These are phyloP conservation scores for Brachionus angularis DNA, from an alignment of 1,140 invertebrate species.

Conservation along the genomic window DNA sequence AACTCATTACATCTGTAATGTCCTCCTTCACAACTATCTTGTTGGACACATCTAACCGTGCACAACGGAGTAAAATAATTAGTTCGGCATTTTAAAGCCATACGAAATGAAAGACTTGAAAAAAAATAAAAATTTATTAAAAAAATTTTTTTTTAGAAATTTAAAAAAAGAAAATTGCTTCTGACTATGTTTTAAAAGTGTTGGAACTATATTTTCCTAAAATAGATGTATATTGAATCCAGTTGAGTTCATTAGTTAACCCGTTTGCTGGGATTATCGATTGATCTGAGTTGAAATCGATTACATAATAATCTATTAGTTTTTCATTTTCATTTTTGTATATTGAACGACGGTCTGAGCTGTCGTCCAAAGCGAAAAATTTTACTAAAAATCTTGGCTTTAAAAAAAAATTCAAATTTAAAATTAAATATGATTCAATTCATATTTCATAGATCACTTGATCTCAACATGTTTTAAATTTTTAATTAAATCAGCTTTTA, in stretches of 20 bases:
- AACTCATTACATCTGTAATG: slow-evolving; percentile 35
- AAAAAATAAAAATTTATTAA: background rate
- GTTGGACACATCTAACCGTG: slow-evolving; percentile 28
- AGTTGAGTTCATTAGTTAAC: background rate
- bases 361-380: slow-evolving; percentile 35
- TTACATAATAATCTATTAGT: slow-evolving; percentile 29
- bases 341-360: slow-evolving; percentile 5
- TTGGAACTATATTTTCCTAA: background rate
- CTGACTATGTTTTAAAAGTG: slow-evolving; percentile 11
- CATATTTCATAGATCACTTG: too few species aligned
- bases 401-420: too few species aligned
- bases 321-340: slow-evolving; percentile 9
- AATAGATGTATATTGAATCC: slow-evolving; percentile 6
- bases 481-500: background rate
- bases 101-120: background rate
- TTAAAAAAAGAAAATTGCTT: background rate
- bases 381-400: slow-evolving; percentile 39
- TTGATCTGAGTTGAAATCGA: slow-evolving; percentile 10
- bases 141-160: background rate
- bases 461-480: too few species aligned
- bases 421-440: too few species aligned
- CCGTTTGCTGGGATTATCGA: background rate
- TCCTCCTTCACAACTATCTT: slow-evolving; percentile 30
- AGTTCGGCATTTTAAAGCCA: slow-evolving; percentile 24
- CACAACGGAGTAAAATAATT: slow-evolving; percentile 38